A percentile compares a stretch with the other conserved stretches of the same genome.
Evolutionary conservation across 2,113 vertebrate species (phyloP).

Genomic region (Zosterops japonicus): DNA sequence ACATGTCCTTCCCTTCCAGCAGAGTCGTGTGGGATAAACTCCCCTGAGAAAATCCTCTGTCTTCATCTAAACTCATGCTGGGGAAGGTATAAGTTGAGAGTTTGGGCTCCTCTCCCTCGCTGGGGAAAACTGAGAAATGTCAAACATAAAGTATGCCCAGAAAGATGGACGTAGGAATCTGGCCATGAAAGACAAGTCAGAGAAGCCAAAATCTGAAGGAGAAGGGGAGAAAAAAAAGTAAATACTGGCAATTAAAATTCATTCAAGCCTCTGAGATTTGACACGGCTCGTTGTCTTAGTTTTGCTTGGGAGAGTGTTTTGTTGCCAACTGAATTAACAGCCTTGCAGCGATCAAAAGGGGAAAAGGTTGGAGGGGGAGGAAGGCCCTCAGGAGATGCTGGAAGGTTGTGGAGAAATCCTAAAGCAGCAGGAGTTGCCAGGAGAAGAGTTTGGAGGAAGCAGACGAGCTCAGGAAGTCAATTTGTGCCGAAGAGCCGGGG

Average conservation of each 20-base stretch:
- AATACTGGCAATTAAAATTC: neutral
- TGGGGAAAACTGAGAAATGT: neutral
- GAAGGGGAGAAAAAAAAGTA: neutral
- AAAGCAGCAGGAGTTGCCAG: neutral
- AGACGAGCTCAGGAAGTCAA: neutral
- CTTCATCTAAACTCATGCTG: fast-evolving
- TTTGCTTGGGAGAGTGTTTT: neutral
- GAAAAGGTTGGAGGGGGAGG: neutral
- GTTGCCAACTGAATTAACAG: neutral
- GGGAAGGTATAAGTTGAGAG: neutral
- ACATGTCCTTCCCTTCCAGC: neutral
- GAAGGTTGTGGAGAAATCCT: neutral
- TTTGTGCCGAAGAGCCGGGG: neutral
- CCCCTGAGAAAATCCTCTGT: neutral
- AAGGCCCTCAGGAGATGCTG: neutral
- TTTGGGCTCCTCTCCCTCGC: neutral
- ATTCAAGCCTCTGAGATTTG: neutral
- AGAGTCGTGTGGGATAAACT: neutral
- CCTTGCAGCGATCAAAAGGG: neutral
- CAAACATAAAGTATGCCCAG: neutral
- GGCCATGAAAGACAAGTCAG: neutral
- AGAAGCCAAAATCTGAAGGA: neutral
- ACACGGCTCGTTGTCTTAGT: neutral
- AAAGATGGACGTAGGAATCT: neutral
- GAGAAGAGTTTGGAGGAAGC: neutral